Base-by-base conservation (phyloP, 2,797 vertebrate genomes). In the Steatocranus sp. region DNA sequence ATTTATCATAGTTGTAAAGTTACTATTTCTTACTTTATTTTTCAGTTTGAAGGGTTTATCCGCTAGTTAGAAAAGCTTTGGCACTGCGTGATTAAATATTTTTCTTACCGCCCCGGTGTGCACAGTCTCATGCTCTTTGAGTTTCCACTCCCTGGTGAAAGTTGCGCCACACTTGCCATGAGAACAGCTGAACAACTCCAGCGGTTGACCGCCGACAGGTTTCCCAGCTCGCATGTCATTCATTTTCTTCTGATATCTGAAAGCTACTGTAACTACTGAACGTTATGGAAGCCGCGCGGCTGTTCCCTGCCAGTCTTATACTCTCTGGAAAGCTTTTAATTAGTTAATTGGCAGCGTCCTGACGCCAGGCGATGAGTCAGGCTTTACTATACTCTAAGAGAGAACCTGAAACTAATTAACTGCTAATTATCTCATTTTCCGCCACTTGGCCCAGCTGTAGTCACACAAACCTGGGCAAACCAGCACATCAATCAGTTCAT, bases 71-170 rank as follows among this genome's bases (percentile, higher is more conserved):
- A 46, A 27, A 46, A 9, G 3, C 15, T 70, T 70, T 70, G 9
- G 41, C 6, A 11, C 17, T n/a, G 41, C 15, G 7, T 46, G 10
- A 30, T n/a, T 48, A 8, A 46, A 12, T 12, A 8, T 0, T 30
- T 48, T 18, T 9, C 76, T 87, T 80, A 97, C 97, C 92, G 46
- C 89, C 7, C 95, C 96, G 2, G 93, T 93, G 88, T 97, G 97
- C 34, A 84, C 85, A 0, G 86, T 90, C 80, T 95, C 86, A 15
- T 97, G 96, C 77, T 97, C 95, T 4, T 88, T 84, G 36, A 96
- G 89, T 32, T 92, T 90, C 95, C 96, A 92, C 50, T 92, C 68
- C 3, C 90, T 90, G 8, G 82, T 89, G 78, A 97, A 97, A 2
- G 92, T 92, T 2, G 95, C 95, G 1, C 83, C 92, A 11, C 97